Base-by-base conservation (phyloP, 2,888 invertebrate species). In the Eremobia ochroleuca region DNA sequence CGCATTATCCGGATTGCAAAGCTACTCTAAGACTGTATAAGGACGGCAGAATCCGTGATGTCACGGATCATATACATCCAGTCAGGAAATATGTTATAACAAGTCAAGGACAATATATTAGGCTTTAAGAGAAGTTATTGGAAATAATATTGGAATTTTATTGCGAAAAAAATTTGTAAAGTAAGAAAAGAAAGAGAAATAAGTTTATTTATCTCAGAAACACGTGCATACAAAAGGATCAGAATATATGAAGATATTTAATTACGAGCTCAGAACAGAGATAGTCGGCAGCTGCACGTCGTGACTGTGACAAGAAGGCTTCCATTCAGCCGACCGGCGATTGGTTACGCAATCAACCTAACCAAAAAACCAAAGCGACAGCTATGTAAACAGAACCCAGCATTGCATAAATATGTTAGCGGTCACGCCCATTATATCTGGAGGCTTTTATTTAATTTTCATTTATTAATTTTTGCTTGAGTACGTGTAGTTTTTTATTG, bases 1-100 rank as follows among this genome's bases (percentile, higher is more conserved):
- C 87, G 5, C 64, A 85, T 64, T 85, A 86, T 37, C 87, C 87
- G 1, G 77, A 80, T 13, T 86, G 86, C 46, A 87, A 75, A 25
- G 76, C 80, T 3, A 67, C 55, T n/a, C 15, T 86, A 28, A 80
- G 62, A 71, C 21, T 86, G 13, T n/a, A 73, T 21, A 76, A 37
- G 15, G 58, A 72, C 6, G 79, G 82, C 21, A 76, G 31, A 18
- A 49, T 86, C 1, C 25, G 59, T 28, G 46, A 68, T 0, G 43
- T 71, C 31, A 73, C 61, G 0, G 59, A 64, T 0, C 87, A 87
- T 87, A 43, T 77, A 73, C 73, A 93, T 87, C 79, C 84, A 69
- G 43, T 83, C 43, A 85, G 83, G 31, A 76, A 83, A 62, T 86
- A 79, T 74, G 3, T 82, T 11, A 78, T 77, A 43, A 85, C 81